Conservation (phyloP, 2,113 vertebrate species). For the Hippocampus comes region DNA sequence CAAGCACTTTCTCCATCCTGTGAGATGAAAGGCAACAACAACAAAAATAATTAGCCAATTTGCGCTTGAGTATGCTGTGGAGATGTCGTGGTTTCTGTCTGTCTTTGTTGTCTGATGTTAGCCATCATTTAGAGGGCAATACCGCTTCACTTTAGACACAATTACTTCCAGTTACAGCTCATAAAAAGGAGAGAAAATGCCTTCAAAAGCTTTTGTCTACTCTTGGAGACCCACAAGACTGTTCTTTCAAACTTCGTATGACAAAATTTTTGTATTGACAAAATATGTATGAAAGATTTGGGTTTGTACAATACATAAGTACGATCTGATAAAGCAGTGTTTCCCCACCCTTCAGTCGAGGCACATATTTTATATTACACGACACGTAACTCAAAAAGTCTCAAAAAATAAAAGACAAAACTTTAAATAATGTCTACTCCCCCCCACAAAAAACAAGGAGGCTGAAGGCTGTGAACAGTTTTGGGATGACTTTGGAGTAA, state of each 20-base stretch:
- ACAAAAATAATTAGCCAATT: slow-evolving; percentile 63
- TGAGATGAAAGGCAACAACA: slow-evolving; percentile 64
- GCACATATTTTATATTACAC: background rate
- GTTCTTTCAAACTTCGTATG: background rate
- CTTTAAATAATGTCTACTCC: too few relatives aligned
- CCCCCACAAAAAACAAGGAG: too few relatives aligned
- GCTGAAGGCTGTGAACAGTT: too few relatives aligned
- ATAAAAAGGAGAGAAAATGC: slow-evolving; percentile 26
- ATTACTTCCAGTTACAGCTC: slow-evolving; percentile 56
- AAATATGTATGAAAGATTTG: background rate
- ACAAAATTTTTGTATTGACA: background rate
- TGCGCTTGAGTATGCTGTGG: slow-evolving; percentile 62
- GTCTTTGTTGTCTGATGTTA: slow-evolving; percentile 37
- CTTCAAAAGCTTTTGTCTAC: slow-evolving; percentile 16
- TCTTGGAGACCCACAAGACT: background rate
- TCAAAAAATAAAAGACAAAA: too few relatives aligned
- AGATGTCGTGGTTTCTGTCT: slow-evolving; percentile 45
- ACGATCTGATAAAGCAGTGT: background rate
- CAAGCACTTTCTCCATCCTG: slow-evolving; percentile 41
- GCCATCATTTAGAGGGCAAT: slow-evolving; percentile 28
- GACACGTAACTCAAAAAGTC: too few relatives aligned
- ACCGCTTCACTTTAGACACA: slow-evolving; percentile 35
- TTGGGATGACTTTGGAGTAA: too few relatives aligned
- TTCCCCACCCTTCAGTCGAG: background rate
- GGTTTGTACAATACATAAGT: background rate